Percentiles rank a stretch among this genome's conserved stretches.
These are phyloP conservation scores for Flexamia atlantica DNA, from an alignment of 2,888 invertebrate species.

Conservation along the genomic window DNA sequence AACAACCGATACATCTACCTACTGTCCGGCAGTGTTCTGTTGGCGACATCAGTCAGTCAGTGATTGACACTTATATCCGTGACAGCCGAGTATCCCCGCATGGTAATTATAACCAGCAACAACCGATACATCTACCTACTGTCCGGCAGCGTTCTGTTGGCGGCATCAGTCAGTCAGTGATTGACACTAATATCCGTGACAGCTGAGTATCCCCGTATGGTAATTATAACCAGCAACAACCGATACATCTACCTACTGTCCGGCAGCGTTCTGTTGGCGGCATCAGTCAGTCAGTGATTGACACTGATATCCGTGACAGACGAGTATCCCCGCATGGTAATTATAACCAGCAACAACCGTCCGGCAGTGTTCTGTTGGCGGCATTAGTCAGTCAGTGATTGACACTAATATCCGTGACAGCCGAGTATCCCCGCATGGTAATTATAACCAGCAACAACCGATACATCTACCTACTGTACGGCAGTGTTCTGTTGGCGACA, in stretches of 20 bases:
- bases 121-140: slow-evolving; percentile 14
- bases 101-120: slow-evolving; percentile 12
- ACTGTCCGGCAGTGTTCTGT: not conserved
- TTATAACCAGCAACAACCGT: not conserved
- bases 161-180: not conserved
- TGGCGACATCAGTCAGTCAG: not conserved
- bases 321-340: slow-evolving; percentile 22
- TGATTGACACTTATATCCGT: slow-evolving; percentile 7
- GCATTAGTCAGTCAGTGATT: not conserved
- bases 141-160: not conserved
- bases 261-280: not conserved
- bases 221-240: slow-evolving; percentile 12
- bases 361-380: not conserved
- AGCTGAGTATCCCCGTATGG: not conserved
- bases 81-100: slow-evolving; percentile 4
- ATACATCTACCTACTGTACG: slow-evolving; percentile 9
- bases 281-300: slow-evolving; percentile 8
- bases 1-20: slow-evolving; percentile 14
- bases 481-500: not conserved
- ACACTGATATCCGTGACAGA: slow-evolving; percentile 16
- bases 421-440: slow-evolving; percentile 6
- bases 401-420: slow-evolving; percentile 3
- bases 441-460: slow-evolving; percentile 12
- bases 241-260: slow-evolving; percentile 14
- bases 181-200: slow-evolving; percentile 4